Percentiles rank a stretch among this genome's conserved stretches.
Conservation (phyloP, 2,797 vertebrate species). For the Sibirionetta formosa region DNA sequence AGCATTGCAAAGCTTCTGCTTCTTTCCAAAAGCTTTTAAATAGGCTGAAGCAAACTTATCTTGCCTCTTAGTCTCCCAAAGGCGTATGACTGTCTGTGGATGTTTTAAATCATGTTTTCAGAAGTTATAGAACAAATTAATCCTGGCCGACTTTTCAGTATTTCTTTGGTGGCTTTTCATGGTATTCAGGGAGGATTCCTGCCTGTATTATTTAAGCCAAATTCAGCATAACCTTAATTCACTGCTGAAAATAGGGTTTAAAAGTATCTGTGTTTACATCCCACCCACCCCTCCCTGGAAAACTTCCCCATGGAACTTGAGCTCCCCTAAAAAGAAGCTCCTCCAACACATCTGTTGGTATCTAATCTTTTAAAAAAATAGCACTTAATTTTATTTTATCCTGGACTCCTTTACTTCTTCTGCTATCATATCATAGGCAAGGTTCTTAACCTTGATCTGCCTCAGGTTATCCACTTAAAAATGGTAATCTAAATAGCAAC, state of each 20-base stretch:
- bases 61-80: not conserved
- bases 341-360: not conserved
- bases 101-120: not conserved
- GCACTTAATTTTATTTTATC: not conserved
- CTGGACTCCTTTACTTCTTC: not conserved
- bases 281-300: too few species aligned
- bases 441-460: not conserved
- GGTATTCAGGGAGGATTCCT: not conserved
- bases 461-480: not conserved
- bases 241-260: not conserved
- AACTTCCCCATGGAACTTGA: not conserved
- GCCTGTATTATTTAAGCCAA: not conserved
- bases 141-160: not conserved
- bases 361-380: not conserved
- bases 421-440: not conserved
- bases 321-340: not conserved
- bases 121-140: not conserved
- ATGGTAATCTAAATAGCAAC: not conserved
- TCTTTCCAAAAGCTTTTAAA: not conserved
- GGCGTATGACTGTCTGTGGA: fast-evolving
- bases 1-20: not conserved
- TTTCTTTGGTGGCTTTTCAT: not conserved
- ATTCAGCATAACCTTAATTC: not conserved
- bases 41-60: not conserved
- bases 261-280: not conserved